Percentiles rank a stretch among this genome's conserved stretches.
Evolutionary conservation across 1,140 invertebrate genomes (phyloP).

Genomic region (Drosophila auraria): DNA sequence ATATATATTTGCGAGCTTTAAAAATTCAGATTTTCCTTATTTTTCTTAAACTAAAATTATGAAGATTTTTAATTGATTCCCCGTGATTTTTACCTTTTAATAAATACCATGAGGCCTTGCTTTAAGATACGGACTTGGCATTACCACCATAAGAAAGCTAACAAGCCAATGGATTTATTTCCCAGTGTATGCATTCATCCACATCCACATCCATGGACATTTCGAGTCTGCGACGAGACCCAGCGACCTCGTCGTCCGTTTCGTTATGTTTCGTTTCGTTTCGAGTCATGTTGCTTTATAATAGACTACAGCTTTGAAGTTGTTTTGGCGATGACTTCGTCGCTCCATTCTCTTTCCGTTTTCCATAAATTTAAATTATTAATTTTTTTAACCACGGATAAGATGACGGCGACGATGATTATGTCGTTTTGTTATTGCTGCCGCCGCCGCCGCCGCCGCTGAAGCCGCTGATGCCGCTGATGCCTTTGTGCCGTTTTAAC

Average conservation of each 20-base stretch:
- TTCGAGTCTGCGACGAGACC: slow-evolving; percentile 52
- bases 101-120: no score
- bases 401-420: slow-evolving; percentile 81
- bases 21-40: no score
- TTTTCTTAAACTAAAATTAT: no score
- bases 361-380: slow-evolving; percentile 83
- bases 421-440: slow-evolving; percentile 80
- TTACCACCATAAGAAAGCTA: no score
- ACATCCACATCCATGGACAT: slow-evolving; percentile 29
- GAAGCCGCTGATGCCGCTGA: slow-evolving; percentile 9
- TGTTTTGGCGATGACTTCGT: slow-evolving; percentile 80
- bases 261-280: slow-evolving; percentile 11
- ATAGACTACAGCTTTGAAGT: slow-evolving; percentile 76
- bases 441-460: slow-evolving; percentile 30
- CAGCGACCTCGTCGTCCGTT: slow-evolving; percentile 36
- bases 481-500: slow-evolving; percentile 78
- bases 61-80: no score
- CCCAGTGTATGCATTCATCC: slow-evolving; percentile 32
- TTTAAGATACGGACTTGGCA: no score
- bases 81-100: no score
- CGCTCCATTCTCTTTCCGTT: slow-evolving; percentile 80
- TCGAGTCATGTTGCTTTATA: slow-evolving; percentile 76
- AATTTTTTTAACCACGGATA: slow-evolving; percentile 81
- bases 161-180: no score
- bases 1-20: no score